These are phyloP conservation scores for Eurosta solidaginis DNA, from an alignment of 1,140 invertebrate genomes.

Conservation along the genomic window DNA sequence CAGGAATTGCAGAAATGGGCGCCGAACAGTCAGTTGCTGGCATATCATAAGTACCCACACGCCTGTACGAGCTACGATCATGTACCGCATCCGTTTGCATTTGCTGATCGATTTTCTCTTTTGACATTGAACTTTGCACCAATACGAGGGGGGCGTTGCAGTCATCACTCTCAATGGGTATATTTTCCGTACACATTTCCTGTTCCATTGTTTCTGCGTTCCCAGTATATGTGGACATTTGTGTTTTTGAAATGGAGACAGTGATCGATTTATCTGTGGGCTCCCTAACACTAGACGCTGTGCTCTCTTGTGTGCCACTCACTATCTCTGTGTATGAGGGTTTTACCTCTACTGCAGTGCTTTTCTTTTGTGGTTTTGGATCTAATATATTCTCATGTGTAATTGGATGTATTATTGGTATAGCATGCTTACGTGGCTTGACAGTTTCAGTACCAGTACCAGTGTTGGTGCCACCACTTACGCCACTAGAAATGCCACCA, in stretches of 20 bases:
- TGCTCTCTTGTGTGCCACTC: not conserved
- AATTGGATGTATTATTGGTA: constrained; percentile 54
- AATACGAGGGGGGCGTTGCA: constrained; percentile 29
- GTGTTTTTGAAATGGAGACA: not conserved
- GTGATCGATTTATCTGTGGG: constrained; percentile 15
- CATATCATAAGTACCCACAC: not conserved
- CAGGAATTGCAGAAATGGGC: not conserved
- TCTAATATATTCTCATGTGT: constrained; percentile 50
- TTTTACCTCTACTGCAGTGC: constrained; percentile 33
- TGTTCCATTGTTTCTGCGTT: not conserved
- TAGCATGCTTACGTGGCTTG: constrained; percentile 45
- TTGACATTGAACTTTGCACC: constrained; percentile 31
- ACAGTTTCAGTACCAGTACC: constrained; percentile 35
- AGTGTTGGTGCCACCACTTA: not conserved
- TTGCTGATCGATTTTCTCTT: constrained; percentile 43
- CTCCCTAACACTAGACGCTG: not conserved
- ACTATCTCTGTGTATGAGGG: constrained; percentile 25
- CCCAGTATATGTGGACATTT: not conserved
- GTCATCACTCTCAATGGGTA: not conserved
- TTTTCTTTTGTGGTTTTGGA: constrained; percentile 37
- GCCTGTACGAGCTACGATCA: not conserved
- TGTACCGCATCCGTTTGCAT: constrained; percentile 41
- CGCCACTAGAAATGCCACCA: not conserved
- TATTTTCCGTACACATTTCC: not conserved
- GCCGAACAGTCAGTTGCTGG: not conserved